Conservation (phyloP, 2,113 vertebrate genomes). For the Stigmatopora nigra region DNA sequence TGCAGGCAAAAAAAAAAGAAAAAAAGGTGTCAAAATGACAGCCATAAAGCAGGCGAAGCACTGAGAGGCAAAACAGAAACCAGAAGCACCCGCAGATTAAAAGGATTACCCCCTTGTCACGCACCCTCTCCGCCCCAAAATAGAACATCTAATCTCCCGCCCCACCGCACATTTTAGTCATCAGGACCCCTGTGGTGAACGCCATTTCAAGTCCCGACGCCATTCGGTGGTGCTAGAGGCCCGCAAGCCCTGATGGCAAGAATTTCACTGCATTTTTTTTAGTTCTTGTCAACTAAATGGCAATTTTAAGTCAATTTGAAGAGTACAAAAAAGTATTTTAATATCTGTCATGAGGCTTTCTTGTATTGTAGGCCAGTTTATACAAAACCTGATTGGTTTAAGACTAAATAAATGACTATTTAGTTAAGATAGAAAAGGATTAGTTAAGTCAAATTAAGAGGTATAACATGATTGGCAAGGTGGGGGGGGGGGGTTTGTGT, state of each 20-base stretch:
- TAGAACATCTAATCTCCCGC: constrained; percentile 34
- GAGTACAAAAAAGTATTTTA: not conserved
- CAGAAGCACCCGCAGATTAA: constrained; percentile 43
- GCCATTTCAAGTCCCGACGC: constrained; percentile 43
- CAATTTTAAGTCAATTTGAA: not conserved
- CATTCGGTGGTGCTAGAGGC: constrained; percentile 21
- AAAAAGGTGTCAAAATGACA: constrained; percentile 12
- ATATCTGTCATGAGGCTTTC: not conserved
- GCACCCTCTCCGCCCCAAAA: constrained; percentile 24
- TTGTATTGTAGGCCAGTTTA: not conserved
- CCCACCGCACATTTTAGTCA: constrained; percentile 23
- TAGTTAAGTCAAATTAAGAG: not conserved
- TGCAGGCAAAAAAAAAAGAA: not conserved
- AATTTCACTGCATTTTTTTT: constrained; percentile 38
- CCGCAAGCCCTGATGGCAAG: constrained; percentile 20
- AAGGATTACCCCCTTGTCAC: constrained; percentile 32
- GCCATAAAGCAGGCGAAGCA: constrained; percentile 1
- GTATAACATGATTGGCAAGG: not conserved
- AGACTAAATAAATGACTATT: not conserved
- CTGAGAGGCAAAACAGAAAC: constrained; percentile 8
- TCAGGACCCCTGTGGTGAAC: constrained; percentile 44
- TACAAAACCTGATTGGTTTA: not conserved
- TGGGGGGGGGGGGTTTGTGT: not conserved
- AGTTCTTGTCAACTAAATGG: constrained; percentile 44
- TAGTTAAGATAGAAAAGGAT: not conserved